Percentiles rank a stretch among this genome's conserved stretches.
These are phyloP conservation scores for Podabrus alpinus DNA, from an alignment of 2,888 invertebrate genomes.

Conservation along the genomic window DNA sequence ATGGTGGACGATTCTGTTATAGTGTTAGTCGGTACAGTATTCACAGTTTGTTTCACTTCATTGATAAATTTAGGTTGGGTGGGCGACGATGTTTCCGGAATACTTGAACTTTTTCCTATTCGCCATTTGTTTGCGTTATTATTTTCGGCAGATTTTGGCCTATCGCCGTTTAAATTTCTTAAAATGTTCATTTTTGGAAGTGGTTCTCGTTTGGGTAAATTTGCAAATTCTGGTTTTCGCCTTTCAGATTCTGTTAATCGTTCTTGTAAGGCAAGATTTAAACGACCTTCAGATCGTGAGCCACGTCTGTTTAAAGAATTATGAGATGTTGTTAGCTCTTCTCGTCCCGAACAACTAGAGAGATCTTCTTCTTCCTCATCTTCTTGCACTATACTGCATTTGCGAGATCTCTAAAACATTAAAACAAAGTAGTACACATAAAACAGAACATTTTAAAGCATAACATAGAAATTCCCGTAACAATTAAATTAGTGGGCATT, in stretches of 20 bases:
- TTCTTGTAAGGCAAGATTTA: slow-evolving; percentile 72
- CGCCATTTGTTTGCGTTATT: slow-evolving; percentile 46
- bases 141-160: slow-evolving; percentile 28
- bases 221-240: slow-evolving; percentile 52
- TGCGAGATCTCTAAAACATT: slow-evolving; percentile 68
- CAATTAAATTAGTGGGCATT: background rate
- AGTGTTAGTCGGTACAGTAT: slow-evolving; percentile 50
- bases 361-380: slow-evolving; percentile 90
- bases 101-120: slow-evolving; percentile 46
- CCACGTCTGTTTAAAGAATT: slow-evolving; percentile 68
- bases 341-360: slow-evolving; percentile 62
- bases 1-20: slow-evolving; percentile 62
- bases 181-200: slow-evolving; percentile 17
- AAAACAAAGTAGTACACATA: background rate
- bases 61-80: slow-evolving; percentile 38
- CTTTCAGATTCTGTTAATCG: slow-evolving; percentile 61
- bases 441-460: background rate
- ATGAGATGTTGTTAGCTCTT: slow-evolving; percentile 58
- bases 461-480: background rate
- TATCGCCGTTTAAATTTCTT: slow-evolving; percentile 21
- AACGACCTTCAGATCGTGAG: slow-evolving; percentile 78
- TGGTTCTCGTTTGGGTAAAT: slow-evolving; percentile 44
- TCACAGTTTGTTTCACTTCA: slow-evolving; percentile 35
- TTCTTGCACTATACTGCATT: slow-evolving; percentile 90
- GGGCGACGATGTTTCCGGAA: slow-evolving; percentile 38